A percentile compares a stretch with the other conserved stretches of the same genome.
Conservation (phyloP, 2,113 vertebrate species). For the Columbina picui region DNA sequence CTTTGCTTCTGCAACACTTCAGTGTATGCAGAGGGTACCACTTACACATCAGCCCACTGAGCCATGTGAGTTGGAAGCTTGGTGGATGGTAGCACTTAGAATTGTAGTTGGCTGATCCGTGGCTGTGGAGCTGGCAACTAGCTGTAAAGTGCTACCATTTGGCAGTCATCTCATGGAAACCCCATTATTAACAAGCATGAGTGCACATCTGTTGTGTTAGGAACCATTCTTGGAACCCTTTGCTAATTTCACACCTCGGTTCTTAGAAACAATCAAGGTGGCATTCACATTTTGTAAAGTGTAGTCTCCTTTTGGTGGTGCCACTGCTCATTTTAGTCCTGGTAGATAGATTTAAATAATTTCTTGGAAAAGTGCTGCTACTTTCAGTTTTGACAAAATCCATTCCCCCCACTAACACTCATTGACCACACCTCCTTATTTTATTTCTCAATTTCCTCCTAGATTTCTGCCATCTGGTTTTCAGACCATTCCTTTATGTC, state of each 20-base stretch:
- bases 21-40: neutral
- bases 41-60: neutral
- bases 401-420: neutral
- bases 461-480: neutral
- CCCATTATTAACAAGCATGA: neutral
- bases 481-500: neutral
- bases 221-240: neutral
- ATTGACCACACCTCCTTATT: neutral
- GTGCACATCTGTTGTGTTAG: neutral
- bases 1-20: neutral
- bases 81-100: neutral
- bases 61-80: neutral
- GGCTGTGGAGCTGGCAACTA: neutral
- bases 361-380: neutral
- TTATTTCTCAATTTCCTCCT: neutral
- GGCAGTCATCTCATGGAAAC: neutral
- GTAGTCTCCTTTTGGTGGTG: neutral
- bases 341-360: neutral
- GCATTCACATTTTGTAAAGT: neutral
- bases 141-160: slow-evolving; percentile 47
- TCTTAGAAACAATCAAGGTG: neutral
- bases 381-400: neutral
- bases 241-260: slow-evolving; percentile 8
- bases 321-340: neutral
- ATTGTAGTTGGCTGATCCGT: neutral